Evolutionary conservation across 2,113 vertebrate species (phyloP), one percentile per base, ranked within the genome.

Genomic region (Spea multiplicata): DNA sequence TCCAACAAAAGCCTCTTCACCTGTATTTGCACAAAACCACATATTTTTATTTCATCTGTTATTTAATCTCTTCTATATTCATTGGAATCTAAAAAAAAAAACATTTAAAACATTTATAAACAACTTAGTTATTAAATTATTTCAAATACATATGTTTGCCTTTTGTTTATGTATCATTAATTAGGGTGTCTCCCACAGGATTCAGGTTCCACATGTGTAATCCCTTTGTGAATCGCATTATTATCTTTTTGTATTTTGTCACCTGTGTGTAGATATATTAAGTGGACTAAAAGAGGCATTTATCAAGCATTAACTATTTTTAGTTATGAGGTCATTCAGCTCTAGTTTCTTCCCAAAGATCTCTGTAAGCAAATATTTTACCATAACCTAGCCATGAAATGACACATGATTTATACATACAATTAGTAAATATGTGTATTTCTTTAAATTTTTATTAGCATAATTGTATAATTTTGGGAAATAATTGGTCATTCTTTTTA

Each of bases 341-440:
- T 59, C 10, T 12, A 7, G 50, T 50, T 67, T 67, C 65, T 75
- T 9, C 44, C 74, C 45, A 75, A 75, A 57, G 67, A 76, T 55
- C 53, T 68, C 46, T 62, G 7, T 10, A 8, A 67, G 44, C 53
- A 70, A 77, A 53, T 53, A 53, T 8, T 53, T 8, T 53, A 30
- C 50, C 50, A 53, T 53, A 10, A 53, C 2, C 50, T 3, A 53
- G 50, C 50, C 50, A 6, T 10, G 50, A 10, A 53, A 6, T 53
- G n/a, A 10, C 6, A 53, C 50, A 53, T 10, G 10, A 53, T 30
- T 30, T 30, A 30, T 30, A 30, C 30, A 30, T 30, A 30, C 30
- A 30, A 30, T 30, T 30, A 30, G 30, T 30, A 30, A 30, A 30
- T 30, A 30, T 30, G 30, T 1, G 30, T 30, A 30, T 30, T 30